These are phyloP conservation scores for Batillaria attramentaria DNA, from an alignment of 1,140 invertebrate species.

Conservation along the genomic window DNA sequence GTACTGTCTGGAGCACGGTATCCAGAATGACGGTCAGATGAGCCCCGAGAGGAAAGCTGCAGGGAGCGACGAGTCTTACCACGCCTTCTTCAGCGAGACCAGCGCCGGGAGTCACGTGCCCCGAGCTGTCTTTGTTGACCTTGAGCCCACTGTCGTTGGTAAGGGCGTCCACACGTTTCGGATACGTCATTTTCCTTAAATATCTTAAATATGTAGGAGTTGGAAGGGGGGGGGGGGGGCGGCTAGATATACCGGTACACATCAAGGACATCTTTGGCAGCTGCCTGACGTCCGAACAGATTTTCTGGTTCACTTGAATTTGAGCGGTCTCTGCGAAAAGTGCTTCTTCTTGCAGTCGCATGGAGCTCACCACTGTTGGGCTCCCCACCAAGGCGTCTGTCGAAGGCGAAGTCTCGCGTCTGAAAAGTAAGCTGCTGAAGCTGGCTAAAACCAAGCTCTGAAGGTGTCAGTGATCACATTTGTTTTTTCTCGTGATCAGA, in stretches of 20 bases:
- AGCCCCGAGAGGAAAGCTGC: slow-evolving; percentile 63
- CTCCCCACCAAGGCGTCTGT: too few relatives aligned
- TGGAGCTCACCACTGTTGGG: too few relatives aligned
- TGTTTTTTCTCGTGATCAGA: neutral
- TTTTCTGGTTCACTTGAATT: too few relatives aligned
- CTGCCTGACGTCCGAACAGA: too few relatives aligned
- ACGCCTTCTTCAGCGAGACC: slow-evolving; percentile 92
- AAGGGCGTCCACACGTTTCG: slow-evolving; percentile 41
- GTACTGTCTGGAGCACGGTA: slow-evolving; percentile 90
- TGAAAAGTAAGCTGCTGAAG: neutral
- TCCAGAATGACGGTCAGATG: slow-evolving; percentile 85
- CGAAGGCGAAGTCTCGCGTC: neutral
- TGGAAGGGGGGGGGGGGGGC: too few relatives aligned
- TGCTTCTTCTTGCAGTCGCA: too few relatives aligned
- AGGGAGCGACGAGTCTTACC: slow-evolving; percentile 86
- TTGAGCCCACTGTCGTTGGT: slow-evolving; percentile 85
- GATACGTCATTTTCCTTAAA: neutral
- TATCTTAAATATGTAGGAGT: neutral
- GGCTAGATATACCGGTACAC: too few relatives aligned
- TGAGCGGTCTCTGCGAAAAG: too few relatives aligned
- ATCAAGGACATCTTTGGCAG: too few relatives aligned
- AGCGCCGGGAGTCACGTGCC: slow-evolving; percentile 83
- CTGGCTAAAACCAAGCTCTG: neutral
- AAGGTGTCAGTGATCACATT: neutral
- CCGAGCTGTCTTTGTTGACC: slow-evolving; percentile 84